Evolutionary conservation across 2,888 invertebrate species (phyloP).

Genomic region (Trichopria drosophilae): DNA sequence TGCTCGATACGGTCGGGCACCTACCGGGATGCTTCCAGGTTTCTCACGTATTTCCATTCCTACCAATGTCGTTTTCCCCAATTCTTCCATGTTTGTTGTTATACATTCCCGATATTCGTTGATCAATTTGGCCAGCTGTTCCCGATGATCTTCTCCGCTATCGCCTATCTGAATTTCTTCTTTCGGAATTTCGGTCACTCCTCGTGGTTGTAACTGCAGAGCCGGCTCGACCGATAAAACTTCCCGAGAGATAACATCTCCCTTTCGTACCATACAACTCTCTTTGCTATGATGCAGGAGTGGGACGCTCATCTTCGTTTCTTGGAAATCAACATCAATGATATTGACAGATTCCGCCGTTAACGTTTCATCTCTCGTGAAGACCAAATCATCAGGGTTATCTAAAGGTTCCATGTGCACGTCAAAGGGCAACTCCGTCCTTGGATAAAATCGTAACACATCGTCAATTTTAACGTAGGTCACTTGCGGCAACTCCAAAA

Average conservation of each 20-base stretch:
- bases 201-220: neutral
- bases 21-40: conserved; percentile 7
- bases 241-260: no score
- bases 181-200: neutral
- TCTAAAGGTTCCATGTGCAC: no score
- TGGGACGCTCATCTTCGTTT: no score
- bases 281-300: no score
- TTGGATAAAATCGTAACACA: conserved; percentile 13
- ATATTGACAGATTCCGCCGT: conserved; percentile 5
- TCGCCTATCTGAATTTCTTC: no score
- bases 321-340: no score
- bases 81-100: neutral
- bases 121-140: neutral
- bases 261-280: no score
- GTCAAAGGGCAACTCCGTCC: neutral
- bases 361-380: neutral
- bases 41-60: conserved; percentile 3
- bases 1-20: neutral
- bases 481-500: conserved; percentile 21
- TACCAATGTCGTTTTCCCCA: conserved; percentile 4
- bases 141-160: neutral
- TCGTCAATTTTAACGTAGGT: conserved; percentile 18
- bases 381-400: no score
- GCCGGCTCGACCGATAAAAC: conserved; percentile 2
- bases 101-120: conserved; percentile 1